Evolutionary conservation across 2,113 vertebrate species (phyloP).

Genomic region (Eurypyga helias): DNA sequence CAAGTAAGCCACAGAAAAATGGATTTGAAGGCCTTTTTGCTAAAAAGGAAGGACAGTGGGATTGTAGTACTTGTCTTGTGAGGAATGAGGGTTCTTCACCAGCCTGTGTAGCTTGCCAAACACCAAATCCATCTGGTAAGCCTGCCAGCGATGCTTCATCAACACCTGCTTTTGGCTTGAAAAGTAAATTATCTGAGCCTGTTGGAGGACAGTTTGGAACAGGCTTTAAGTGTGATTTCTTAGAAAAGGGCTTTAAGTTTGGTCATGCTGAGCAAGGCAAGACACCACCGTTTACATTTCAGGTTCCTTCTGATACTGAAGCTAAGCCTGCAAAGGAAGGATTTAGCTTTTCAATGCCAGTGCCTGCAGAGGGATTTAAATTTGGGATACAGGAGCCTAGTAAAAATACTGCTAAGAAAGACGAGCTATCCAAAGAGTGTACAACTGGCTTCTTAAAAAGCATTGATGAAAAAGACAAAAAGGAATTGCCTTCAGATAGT

Average conservation of each 20-base stretch:
- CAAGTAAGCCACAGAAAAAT: conserved; percentile 55
- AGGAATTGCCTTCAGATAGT: conserved; percentile 61
- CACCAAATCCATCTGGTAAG: conserved; percentile 79
- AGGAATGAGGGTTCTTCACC: conserved; percentile 78
- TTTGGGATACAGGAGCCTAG: conserved; percentile 87
- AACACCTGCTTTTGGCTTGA: conserved; percentile 75
- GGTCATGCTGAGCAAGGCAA: conserved; percentile 78
- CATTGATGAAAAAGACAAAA: conserved; percentile 81
- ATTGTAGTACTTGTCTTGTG: conserved; percentile 81
- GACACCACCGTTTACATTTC: conserved; percentile 79
- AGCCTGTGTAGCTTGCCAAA: conserved; percentile 79
- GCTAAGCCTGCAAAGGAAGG: conserved; percentile 72
- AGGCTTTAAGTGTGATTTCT: conserved; percentile 81
- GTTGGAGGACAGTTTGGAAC: conserved; percentile 73
- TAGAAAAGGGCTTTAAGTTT: conserved; percentile 83
- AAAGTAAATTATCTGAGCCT: conserved; percentile 71
- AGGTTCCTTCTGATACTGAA: conserved; percentile 71
- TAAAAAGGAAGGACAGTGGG: conserved; percentile 87
- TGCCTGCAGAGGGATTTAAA: conserved; percentile 80
- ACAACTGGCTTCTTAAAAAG: conserved; percentile 77
- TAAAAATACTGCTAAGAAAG: conserved; percentile 61
- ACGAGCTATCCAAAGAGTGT: conserved; percentile 48
- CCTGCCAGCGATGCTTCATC: conserved; percentile 49
- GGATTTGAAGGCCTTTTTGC: conserved; percentile 79
- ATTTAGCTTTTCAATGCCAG: conserved; percentile 85